These are phyloP conservation scores for Rhaphigaster nebulosa DNA, from an alignment of 2,888 invertebrate genomes.

Conservation along the genomic window DNA sequence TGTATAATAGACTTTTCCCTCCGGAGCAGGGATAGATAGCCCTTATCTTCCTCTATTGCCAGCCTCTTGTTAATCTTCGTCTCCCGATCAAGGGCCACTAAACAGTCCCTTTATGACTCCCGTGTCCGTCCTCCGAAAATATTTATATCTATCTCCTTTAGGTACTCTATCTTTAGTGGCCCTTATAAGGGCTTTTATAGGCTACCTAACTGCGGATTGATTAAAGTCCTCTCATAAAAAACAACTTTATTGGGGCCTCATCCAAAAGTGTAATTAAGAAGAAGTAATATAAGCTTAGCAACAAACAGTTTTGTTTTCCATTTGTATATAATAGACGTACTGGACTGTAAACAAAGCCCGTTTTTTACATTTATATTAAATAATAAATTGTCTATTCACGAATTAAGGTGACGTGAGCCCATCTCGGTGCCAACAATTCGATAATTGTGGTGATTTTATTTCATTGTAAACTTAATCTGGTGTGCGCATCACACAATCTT, in stretches of 20 bases:
- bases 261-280: not conserved
- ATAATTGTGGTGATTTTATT: too few species aligned
- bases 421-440: too few species aligned
- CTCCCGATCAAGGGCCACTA: not conserved
- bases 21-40: not conserved
- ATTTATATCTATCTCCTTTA: conserved; percentile 7
- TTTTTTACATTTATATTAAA: too few species aligned
- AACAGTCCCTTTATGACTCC: not conserved
- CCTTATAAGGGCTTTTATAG: not conserved
- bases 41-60: not conserved
- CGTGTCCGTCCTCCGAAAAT: not conserved
- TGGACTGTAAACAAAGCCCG: too few species aligned
- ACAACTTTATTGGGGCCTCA: not conserved
- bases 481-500: too few species aligned
- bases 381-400: too few species aligned
- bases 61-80: not conserved
- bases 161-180: conserved; percentile 7
- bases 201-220: conserved; percentile 10
- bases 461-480: too few species aligned
- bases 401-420: too few species aligned
- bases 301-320: not conserved
- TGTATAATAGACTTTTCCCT: conserved; percentile 23
- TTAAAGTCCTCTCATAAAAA: not conserved
- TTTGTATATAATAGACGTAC: not conserved
- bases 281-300: not conserved